Percentiles rank a stretch among this genome's conserved stretches.
Conservation (phyloP, 2,888 invertebrate genomes). For the Cynaeus angustus region DNA sequence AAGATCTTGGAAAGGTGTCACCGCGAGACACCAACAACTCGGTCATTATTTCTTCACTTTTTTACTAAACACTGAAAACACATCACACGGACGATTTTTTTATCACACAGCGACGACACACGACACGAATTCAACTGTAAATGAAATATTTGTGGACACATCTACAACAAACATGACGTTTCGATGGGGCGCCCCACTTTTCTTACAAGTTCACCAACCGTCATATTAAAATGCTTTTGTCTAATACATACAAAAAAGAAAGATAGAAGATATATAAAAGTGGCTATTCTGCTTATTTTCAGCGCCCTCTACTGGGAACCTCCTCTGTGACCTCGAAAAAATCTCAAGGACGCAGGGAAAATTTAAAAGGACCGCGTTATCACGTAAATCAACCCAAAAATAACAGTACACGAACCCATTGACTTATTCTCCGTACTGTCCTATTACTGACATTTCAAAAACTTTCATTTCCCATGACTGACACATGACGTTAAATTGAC, state of each 20-base stretch:
- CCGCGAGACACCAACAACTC: slow-evolving; percentile 70
- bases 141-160: slow-evolving; percentile 25
- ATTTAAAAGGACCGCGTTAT: too few relatives aligned
- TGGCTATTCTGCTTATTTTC: too few relatives aligned
- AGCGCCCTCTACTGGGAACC: too few relatives aligned
- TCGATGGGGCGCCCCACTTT: slow-evolving; percentile 25
- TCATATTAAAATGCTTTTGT: neutral
- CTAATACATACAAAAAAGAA: too few relatives aligned
- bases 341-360: neutral
- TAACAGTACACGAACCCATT: too few relatives aligned
- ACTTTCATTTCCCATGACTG: neutral
- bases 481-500: slow-evolving; percentile 22
- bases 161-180: slow-evolving; percentile 41
- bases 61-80: slow-evolving; percentile 19
- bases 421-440: too few relatives aligned
- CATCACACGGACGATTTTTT: slow-evolving; percentile 13
- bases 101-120: neutral
- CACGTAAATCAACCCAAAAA: too few relatives aligned
- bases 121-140: slow-evolving; percentile 14
- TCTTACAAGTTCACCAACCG: neutral
- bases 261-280: too few relatives aligned
- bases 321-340: neutral
- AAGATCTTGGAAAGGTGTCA: slow-evolving; percentile 71
- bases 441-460: neutral
- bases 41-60: slow-evolving; percentile 62